Conservation (phyloP, 2,888 invertebrate species). For the Eristalis arbustorum region DNA sequence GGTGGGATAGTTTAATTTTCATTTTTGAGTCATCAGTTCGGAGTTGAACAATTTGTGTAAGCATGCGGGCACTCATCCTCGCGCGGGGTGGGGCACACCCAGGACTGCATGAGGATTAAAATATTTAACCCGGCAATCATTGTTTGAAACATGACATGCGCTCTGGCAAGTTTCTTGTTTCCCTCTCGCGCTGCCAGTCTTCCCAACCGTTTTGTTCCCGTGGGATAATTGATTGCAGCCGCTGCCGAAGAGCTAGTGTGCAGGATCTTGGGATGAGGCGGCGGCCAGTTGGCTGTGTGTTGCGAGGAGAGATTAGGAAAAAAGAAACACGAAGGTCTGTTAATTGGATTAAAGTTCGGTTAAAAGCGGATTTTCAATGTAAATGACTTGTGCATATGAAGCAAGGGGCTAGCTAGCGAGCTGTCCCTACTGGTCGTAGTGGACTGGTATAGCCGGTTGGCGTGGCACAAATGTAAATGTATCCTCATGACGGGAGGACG, state of each 20-base stretch:
- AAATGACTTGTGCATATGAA: conserved; percentile 35
- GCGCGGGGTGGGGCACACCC: conserved; percentile 24
- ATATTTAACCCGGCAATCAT: conserved; percentile 61
- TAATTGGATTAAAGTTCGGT: conserved; percentile 66
- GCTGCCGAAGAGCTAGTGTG: neutral
- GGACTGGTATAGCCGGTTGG: neutral
- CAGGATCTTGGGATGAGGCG: neutral
- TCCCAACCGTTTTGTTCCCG: conserved; percentile 32
- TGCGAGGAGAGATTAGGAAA: neutral
- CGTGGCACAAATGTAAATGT: conserved; percentile 8
- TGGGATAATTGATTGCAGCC: conserved; percentile 54
- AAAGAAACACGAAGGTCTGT: conserved; percentile 47
- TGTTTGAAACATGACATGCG: conserved; percentile 50
- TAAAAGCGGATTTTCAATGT: conserved; percentile 54
- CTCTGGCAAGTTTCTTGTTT: neutral
- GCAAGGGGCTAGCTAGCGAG: neutral
- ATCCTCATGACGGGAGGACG: neutral
- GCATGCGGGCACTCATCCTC: conserved; percentile 33
- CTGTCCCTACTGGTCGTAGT: conserved; percentile 6
- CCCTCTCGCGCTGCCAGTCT: neutral
- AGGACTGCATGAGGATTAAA: conserved; percentile 53
- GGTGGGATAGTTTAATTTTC: neutral
- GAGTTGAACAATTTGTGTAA: neutral
- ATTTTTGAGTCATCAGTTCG: neutral
- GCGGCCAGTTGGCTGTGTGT: neutral